Evolutionary conservation across 2,888 invertebrate genomes (phyloP).

Genomic region (Ornithoptera alexandrae): DNA sequence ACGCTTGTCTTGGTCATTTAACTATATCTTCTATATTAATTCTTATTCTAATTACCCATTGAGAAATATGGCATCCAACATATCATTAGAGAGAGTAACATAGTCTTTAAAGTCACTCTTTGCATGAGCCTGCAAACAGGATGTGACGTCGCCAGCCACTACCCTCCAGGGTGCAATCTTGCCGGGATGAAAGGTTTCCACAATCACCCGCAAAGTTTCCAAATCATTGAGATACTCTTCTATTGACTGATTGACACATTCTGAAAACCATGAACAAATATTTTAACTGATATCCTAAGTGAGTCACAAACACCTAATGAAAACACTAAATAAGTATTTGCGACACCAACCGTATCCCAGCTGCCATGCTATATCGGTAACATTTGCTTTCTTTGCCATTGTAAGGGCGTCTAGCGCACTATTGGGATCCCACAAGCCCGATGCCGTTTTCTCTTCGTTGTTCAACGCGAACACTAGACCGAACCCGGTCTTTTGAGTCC

Average conservation of each 20-base stretch:
- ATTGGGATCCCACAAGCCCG: conserved; percentile 84
- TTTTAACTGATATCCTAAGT: no score
- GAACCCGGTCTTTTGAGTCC: conserved; percentile 80
- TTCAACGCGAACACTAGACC: conserved; percentile 85
- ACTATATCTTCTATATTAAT: no score
- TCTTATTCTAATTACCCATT: conserved; percentile 81
- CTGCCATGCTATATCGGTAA: conserved; percentile 85
- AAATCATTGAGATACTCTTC: conserved; percentile 82
- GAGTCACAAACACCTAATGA: no score
- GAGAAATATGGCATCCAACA: conserved; percentile 84
- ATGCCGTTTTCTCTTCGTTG: conserved; percentile 70
- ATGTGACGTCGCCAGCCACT: conserved; percentile 81
- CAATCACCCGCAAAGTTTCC: conserved; percentile 82
- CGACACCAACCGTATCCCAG: conserved; percentile 82
- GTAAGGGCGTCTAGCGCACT: conserved; percentile 83
- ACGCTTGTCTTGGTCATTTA: no score
- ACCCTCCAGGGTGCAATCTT: conserved; percentile 78
- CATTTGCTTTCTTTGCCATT: conserved; percentile 82
- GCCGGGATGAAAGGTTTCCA: conserved; percentile 81
- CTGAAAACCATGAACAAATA: conserved; percentile 46
- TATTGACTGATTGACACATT: conserved; percentile 74
- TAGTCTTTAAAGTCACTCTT: conserved; percentile 79
- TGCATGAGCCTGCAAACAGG: conserved; percentile 70
- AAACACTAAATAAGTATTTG: no score
- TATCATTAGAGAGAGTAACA: conserved; percentile 76